These are phyloP conservation scores for Podarcis siculus DNA, from an alignment of 2,797 vertebrate genomes.

Conservation along the genomic window DNA sequence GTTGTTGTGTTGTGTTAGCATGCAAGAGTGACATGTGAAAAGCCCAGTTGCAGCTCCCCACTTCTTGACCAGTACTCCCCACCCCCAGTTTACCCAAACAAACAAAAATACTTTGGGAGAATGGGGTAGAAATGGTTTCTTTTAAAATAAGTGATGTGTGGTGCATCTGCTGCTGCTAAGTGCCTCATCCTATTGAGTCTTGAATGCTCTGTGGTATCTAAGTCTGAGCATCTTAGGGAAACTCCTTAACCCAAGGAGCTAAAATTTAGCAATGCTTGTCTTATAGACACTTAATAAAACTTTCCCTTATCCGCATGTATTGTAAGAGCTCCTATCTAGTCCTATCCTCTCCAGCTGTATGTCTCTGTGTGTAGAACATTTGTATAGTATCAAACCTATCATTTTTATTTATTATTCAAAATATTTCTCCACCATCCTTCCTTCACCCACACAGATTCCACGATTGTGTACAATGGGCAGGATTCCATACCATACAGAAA, in stretches of 20 bases:
- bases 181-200: background rate
- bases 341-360: background rate
- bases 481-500: no score
- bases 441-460: no score
- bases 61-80: no score
- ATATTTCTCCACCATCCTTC: no score
- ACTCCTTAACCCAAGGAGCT: background rate
- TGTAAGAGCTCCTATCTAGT: background rate
- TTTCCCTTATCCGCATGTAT: background rate
- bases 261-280: background rate
- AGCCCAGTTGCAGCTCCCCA: no score
- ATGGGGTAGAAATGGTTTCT: background rate
- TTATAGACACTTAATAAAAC: background rate
- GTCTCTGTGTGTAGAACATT: background rate
- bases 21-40: background rate
- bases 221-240: background rate
- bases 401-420: no score
- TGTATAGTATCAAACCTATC: no score
- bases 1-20: background rate
- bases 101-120: no score
- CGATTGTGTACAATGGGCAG: no score
- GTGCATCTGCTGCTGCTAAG: background rate
- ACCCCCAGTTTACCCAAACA: no score
- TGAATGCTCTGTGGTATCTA: background rate
- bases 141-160: no score